A percentile compares a stretch with the other conserved stretches of the same genome.
Evolutionary conservation across 1,140 invertebrate genomes (phyloP).

Genomic region (Leguminivora glycinivorella): DNA sequence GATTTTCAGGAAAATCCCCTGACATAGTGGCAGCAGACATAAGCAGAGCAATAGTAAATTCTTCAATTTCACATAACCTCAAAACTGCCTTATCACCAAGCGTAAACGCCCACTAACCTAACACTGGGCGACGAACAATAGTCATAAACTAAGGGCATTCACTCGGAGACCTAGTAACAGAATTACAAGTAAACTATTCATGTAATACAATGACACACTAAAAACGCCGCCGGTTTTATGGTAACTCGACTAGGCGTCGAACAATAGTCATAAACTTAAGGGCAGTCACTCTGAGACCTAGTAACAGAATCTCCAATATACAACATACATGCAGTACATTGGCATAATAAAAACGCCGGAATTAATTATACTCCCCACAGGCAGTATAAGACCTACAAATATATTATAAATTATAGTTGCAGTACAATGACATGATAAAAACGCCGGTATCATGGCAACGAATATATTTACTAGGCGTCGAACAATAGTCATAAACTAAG

Average conservation of each 20-base stretch:
- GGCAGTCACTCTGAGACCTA: slow-evolving; percentile 16
- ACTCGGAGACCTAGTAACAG: neutral
- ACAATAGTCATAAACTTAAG: slow-evolving; percentile 20
- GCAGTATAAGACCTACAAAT: too few species aligned
- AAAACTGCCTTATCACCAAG: neutral
- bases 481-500: too few species aligned
- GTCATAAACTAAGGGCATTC: neutral
- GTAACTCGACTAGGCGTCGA: neutral
- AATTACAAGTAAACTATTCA: too few species aligned
- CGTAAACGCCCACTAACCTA: neutral
- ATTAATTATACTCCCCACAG: too few species aligned
- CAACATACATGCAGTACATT: neutral
- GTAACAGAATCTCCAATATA: neutral
- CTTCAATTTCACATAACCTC: neutral
- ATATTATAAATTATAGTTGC: too few species aligned
- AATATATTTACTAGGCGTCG: too few species aligned
- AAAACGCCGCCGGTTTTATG: too few species aligned
- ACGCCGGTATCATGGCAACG: too few species aligned
- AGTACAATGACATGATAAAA: too few species aligned
- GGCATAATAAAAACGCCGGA: neutral
- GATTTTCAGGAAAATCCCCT: too few species aligned
- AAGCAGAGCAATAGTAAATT: neutral
- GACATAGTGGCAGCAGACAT: neutral
- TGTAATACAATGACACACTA: too few species aligned
- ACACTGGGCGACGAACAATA: too few species aligned